phyloP scores from a whole-genome alignment of 2,888 invertebrate genomes.

The Cistogaster globosa region DNA sequence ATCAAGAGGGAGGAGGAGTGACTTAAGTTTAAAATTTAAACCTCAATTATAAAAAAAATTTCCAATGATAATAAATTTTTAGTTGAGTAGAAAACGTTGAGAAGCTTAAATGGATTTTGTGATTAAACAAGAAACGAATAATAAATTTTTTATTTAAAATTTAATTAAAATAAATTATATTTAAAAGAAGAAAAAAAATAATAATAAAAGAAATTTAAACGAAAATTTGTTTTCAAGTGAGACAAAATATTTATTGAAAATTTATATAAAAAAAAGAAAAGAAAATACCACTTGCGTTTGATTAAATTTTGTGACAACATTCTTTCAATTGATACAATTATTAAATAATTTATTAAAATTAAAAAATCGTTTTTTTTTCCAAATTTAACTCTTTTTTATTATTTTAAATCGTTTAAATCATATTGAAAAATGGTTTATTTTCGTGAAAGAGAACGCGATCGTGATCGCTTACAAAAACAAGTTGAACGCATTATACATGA shows the following conservation, averaged over 20 bases:
- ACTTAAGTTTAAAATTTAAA: conserved; percentile 50
- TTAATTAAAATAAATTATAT: conserved; percentile 19
- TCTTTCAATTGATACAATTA: conserved; percentile 1
- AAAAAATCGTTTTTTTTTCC: conserved; percentile 10
- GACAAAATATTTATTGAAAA: not conserved
- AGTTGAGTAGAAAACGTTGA: conserved; percentile 68
- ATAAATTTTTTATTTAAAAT: conserved; percentile 27
- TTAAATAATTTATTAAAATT: conserved; percentile 4
- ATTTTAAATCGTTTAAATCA: not conserved
- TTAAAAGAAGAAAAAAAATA: conserved; percentile 6
- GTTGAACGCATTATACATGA: conserved; percentile 80
- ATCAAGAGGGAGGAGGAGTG: not conserved
- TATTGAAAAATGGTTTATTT: conserved; percentile 65
- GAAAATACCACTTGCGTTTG: no score
- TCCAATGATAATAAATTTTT: conserved; percentile 45
- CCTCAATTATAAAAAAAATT: conserved; percentile 60
- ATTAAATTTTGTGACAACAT: no score
- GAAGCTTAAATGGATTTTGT: conserved; percentile 62
- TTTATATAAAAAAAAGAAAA: not conserved
- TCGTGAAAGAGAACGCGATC: conserved; percentile 76
- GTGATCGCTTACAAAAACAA: conserved; percentile 70
- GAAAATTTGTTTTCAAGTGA: no score
- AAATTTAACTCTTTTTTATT: not conserved
- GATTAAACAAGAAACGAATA: conserved; percentile 3
- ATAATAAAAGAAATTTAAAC: no score